phyloP scores from a whole-genome alignment of 2,113 vertebrate species.

The Cavia aperea region DNA sequence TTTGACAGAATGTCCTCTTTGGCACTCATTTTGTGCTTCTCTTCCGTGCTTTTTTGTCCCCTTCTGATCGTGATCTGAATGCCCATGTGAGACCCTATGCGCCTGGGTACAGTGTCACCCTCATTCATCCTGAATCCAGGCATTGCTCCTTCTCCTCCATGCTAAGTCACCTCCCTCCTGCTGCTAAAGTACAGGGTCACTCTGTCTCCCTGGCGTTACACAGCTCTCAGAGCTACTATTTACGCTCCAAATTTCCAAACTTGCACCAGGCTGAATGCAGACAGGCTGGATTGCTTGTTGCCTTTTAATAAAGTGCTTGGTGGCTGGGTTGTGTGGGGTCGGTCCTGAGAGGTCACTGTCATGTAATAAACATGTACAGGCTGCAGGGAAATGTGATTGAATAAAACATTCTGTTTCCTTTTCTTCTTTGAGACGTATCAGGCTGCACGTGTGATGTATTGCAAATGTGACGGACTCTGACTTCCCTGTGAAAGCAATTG shows the following conservation, averaged over 20 bases:
- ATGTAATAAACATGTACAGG: fast-evolving
- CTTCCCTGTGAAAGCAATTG: neutral
- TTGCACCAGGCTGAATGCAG: neutral
- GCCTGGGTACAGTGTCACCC: neutral
- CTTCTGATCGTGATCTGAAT: constrained; percentile 4
- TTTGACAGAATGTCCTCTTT: neutral
- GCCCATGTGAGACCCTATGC: neutral
- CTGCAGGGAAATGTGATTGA: neutral
- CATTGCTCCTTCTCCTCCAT: neutral
- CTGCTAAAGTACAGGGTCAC: neutral
- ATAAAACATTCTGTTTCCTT: neutral
- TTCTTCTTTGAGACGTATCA: neutral
- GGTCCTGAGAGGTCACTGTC: neutral
- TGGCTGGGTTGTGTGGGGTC: neutral
- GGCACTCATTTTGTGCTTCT: neutral
- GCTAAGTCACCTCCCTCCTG: neutral
- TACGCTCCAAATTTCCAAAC: constrained; percentile 25
- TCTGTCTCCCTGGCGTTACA: neutral
- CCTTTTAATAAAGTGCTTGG: neutral
- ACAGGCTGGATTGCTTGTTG: neutral
- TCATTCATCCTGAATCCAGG: neutral
- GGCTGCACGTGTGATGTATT: neutral
- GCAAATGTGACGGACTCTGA: neutral
- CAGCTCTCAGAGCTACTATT: neutral
- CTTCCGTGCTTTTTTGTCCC: neutral